Evolutionary conservation across 2,113 vertebrate species (phyloP).

Genomic region (Ginglymostoma cirratum): DNA sequence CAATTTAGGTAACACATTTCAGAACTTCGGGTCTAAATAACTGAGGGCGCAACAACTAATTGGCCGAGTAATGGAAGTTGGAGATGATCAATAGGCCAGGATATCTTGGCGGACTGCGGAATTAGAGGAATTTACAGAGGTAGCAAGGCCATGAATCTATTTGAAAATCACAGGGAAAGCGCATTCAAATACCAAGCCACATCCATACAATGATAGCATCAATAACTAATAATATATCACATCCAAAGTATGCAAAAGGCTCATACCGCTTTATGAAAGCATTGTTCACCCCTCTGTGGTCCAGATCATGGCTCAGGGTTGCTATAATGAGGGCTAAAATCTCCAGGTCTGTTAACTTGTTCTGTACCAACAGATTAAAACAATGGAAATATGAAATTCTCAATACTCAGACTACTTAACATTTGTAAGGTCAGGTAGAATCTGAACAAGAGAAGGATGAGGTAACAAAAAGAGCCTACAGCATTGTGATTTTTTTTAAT

Average conservation of each 20-base stretch:
- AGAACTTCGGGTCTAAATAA: neutral
- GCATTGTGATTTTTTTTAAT: too few species aligned
- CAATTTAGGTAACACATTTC: neutral
- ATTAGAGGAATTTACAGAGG: neutral
- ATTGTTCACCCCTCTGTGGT: slow-evolving; percentile 96
- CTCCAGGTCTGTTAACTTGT: slow-evolving; percentile 76
- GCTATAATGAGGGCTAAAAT: slow-evolving; percentile 88
- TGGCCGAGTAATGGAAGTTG: neutral
- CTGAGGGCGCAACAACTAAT: neutral
- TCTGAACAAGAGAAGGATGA: neutral
- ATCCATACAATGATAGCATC: neutral
- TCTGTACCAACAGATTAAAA: slow-evolving; percentile 51
- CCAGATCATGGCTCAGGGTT: slow-evolving; percentile 86
- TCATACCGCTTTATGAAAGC: slow-evolving; percentile 90
- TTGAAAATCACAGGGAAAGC: neutral
- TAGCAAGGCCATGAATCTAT: neutral
- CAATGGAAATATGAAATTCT: neutral
- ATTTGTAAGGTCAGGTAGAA: neutral
- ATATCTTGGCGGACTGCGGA: neutral
- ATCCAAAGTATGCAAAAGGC: neutral
- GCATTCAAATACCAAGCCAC: neutral
- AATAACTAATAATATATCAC: neutral
- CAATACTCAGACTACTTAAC: neutral
- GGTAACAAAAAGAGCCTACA: too few species aligned
- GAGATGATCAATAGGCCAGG: neutral